Conservation (phyloP, 2,113 vertebrate species). For the Orcinus orca region DNA sequence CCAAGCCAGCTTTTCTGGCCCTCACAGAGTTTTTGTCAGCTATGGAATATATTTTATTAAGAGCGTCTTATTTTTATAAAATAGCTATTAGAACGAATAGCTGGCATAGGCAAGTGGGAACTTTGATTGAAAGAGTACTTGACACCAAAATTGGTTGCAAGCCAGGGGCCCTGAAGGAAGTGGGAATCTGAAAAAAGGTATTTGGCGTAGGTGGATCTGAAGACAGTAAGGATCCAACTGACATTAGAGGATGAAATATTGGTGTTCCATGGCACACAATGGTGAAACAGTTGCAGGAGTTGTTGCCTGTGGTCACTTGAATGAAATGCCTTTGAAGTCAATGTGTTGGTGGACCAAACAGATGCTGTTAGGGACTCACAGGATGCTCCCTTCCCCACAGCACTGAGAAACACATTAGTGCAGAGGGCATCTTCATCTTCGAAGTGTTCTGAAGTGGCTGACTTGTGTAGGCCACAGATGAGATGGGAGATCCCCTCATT, state of each 20-base stretch:
- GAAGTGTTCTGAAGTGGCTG: neutral
- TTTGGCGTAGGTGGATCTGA: neutral
- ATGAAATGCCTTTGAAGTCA: too few relatives aligned
- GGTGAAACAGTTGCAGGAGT: neutral
- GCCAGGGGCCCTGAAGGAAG: neutral
- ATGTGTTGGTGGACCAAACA: too few relatives aligned
- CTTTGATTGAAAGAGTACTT: too few relatives aligned
- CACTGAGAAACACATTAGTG: neutral
- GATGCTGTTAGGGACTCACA: neutral
- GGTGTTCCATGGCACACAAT: too few relatives aligned
- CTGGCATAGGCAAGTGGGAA: too few relatives aligned
- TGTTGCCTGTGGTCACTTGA: neutral
- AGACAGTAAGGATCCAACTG: neutral
- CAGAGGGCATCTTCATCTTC: neutral
- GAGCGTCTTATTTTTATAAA: too few relatives aligned
- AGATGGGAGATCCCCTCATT: neutral
- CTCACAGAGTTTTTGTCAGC: too few relatives aligned
- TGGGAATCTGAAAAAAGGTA: neutral
- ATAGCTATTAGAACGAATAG: too few relatives aligned
- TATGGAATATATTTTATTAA: too few relatives aligned
- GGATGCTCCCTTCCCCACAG: neutral
- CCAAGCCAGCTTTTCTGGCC: too few relatives aligned
- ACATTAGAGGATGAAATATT: neutral
- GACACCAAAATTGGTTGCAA: neutral
- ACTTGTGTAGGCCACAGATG: too few relatives aligned